Evolutionary conservation across 1,140 invertebrate species (phyloP).

Genomic region (Cotesia glomerata): DNA sequence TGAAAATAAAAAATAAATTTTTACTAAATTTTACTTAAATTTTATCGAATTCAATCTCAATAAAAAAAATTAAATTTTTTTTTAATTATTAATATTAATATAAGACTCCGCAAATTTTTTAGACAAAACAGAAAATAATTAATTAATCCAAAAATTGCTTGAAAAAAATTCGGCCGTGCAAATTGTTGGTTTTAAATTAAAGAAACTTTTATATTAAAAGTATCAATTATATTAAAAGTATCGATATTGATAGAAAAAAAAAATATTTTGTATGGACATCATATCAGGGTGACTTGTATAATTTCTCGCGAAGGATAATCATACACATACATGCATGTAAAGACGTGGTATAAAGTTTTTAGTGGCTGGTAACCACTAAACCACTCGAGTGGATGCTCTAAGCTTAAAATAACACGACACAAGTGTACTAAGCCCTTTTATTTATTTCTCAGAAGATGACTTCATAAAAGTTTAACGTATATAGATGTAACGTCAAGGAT

Average conservation of each 20-base stretch:
- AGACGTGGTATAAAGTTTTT: conserved; percentile 33
- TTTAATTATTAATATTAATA: too few species aligned
- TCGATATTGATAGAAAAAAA: background rate
- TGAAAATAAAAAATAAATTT: conserved; percentile 49
- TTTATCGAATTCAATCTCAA: too few species aligned
- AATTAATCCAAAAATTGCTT: too few species aligned
- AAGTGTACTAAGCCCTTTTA: conserved; percentile 47
- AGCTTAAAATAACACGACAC: conserved; percentile 58
- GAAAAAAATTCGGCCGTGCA: too few species aligned
- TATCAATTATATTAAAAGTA: background rate
- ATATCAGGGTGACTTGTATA: conserved; percentile 17
- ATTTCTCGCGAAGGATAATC: conserved; percentile 21
- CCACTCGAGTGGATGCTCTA: conserved; percentile 38
- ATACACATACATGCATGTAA: conserved; percentile 14
- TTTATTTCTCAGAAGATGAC: conserved; percentile 56
- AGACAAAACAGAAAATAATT: too few species aligned
- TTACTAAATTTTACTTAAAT: background rate
- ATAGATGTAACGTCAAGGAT: conserved; percentile 36
- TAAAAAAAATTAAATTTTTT: too few species aligned
- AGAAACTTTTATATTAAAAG: background rate
- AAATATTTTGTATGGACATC: background rate
- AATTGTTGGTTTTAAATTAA: background rate
- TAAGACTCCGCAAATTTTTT: too few species aligned
- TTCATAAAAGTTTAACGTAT: conserved; percentile 54
- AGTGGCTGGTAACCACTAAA: conserved; percentile 49